These are phyloP conservation scores for Mohoua ochrocephala DNA, from an alignment of 2,113 vertebrate genomes.

Conservation along the genomic window DNA sequence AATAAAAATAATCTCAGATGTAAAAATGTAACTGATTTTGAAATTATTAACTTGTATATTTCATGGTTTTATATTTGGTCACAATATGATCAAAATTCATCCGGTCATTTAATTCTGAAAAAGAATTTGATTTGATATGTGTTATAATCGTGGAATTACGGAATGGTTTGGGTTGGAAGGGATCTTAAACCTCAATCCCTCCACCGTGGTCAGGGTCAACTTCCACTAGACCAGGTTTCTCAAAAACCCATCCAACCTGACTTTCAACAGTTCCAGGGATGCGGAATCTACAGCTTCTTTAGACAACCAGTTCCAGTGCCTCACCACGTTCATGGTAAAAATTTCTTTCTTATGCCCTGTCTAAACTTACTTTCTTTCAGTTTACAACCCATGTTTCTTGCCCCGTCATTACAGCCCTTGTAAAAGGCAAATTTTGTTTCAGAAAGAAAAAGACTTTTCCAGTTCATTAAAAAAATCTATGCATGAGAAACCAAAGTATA, in stretches of 20 bases:
- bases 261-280: not conserved
- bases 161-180: not conserved
- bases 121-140: not conserved
- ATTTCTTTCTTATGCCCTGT: not conserved
- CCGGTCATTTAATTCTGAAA: not conserved
- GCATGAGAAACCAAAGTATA: not conserved
- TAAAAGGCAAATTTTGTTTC: not conserved
- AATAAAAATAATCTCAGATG: not conserved
- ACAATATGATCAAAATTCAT: not conserved
- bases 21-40: not conserved
- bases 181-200: not conserved
- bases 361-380: not conserved
- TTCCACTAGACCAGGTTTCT: not conserved
- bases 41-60: not conserved
- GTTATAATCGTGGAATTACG: not conserved
- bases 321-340: not conserved
- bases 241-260: not conserved
- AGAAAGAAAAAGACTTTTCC: not conserved
- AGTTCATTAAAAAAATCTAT: not conserved
- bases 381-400: not conserved
- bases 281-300: not conserved
- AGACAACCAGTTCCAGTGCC: not conserved
- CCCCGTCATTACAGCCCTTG: not conserved
- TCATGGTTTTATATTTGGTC: not conserved
- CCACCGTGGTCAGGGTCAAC: not conserved